Conservation (phyloP, 2,888 invertebrate species). For the Gortyna flavago region DNA sequence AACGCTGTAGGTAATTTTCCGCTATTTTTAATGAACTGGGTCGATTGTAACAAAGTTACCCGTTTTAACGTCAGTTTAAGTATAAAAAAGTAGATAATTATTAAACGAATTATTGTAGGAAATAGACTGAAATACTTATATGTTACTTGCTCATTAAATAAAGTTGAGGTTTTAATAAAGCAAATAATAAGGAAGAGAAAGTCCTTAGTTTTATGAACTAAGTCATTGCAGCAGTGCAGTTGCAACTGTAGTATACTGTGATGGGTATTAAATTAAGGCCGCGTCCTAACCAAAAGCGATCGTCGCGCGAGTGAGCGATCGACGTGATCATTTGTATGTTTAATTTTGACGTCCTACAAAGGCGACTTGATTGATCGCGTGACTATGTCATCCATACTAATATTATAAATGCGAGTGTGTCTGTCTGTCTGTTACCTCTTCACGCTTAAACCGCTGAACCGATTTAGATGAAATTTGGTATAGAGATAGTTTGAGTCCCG, state of each 20-base stretch:
- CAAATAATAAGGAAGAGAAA: conserved; percentile 24
- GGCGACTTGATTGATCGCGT: too few species aligned
- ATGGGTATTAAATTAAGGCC: too few species aligned
- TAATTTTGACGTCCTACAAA: too few species aligned
- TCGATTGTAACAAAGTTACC: conserved; percentile 15
- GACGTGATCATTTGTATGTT: too few species aligned
- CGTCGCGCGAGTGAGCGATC: too few species aligned
- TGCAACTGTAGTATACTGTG: background rate
- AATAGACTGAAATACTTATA: conserved; percentile 53
- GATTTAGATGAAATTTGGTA: too few species aligned
- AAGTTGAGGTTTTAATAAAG: conserved; percentile 7
- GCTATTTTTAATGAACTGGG: conserved; percentile 35
- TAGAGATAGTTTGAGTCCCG: too few species aligned
- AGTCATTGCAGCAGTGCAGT: conserved; percentile 4
- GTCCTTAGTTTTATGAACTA: background rate
- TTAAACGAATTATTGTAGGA: conserved; percentile 51
- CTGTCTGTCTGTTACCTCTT: too few species aligned
- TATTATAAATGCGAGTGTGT: too few species aligned
- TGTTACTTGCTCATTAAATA: conserved; percentile 13
- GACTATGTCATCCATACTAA: too few species aligned
- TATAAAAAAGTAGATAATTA: conserved; percentile 25
- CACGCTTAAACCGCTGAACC: too few species aligned
- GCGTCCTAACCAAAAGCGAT: too few species aligned
- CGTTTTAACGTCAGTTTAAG: conserved; percentile 9
- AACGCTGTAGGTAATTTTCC: conserved; percentile 25